These are phyloP conservation scores for Nylanderia fulva DNA, from an alignment of 1,140 invertebrate genomes.

Conservation along the genomic window DNA sequence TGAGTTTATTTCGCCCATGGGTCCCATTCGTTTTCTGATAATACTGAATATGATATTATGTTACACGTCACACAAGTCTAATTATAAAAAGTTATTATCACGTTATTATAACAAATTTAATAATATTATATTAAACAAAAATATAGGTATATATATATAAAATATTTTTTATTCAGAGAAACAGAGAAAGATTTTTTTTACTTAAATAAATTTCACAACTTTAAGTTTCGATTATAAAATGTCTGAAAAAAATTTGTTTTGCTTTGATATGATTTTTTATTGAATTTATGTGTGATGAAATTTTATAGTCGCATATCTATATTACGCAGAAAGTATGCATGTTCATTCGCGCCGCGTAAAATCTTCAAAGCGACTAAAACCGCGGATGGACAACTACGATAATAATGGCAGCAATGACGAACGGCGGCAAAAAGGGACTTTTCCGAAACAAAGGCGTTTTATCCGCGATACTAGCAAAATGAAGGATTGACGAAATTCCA, in stretches of 20 bases:
- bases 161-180: background rate
- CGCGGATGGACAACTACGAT: constrained; percentile 39
- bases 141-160: too few relatives aligned
- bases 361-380: constrained; percentile 45
- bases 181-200: background rate
- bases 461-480: background rate
- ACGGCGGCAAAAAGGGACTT: constrained; percentile 25
- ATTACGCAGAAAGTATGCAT: background rate
- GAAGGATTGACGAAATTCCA: constrained; percentile 55
- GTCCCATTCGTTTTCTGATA: background rate
- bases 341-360: background rate
- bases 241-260: background rate
- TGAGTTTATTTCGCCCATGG: background rate
- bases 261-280: constrained; percentile 7
- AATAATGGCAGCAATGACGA: constrained; percentile 54
- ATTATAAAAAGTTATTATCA: constrained; percentile 9
- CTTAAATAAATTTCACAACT: background rate
- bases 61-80: background rate
- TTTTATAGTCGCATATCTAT: constrained; percentile 12
- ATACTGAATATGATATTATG: background rate
- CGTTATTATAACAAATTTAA: background rate
- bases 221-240: constrained; percentile 19
- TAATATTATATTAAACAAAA: background rate
- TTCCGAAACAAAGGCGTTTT: constrained; percentile 46
- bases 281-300: background rate